Conservation (phyloP, 2,888 invertebrate genomes). For the Dasysyrphus tricinctus region DNA sequence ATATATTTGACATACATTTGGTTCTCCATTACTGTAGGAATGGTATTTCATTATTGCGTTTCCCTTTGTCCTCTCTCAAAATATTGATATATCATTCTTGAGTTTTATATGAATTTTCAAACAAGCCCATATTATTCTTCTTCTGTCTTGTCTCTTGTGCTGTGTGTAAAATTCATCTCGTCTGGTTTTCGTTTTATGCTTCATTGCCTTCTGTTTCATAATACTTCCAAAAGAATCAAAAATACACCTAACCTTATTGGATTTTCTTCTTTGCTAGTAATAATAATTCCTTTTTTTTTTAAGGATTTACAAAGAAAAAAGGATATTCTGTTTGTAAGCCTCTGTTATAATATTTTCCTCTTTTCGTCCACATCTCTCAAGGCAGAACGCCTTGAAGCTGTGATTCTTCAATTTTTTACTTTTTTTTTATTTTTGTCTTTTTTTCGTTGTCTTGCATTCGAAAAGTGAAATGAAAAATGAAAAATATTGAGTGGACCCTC, state of each 20-base stretch:
- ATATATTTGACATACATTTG: background rate
- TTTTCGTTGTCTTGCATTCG: slow-evolving; percentile 40
- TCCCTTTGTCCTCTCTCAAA: background rate
- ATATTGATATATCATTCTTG: background rate
- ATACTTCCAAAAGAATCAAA: slow-evolving; percentile 3
- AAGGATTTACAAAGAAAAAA: slow-evolving; percentile 19
- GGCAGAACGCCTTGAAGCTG: slow-evolving; percentile 52
- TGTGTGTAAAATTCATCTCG: background rate
- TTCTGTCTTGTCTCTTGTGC: background rate
- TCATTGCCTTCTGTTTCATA: background rate
- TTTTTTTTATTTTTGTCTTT: background rate
- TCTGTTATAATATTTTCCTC: slow-evolving; percentile 9
- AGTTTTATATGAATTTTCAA: background rate
- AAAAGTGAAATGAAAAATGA: slow-evolving; percentile 38
- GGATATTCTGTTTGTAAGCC: slow-evolving; percentile 18
- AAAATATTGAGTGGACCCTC: slow-evolving; percentile 17
- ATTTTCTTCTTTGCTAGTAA: slow-evolving; percentile 48
- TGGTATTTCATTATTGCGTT: background rate
- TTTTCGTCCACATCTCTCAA: slow-evolving; percentile 12
- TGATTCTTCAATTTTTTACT: slow-evolving; percentile 71
- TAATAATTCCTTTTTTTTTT: slow-evolving; percentile 18
- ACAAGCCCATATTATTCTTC: background rate
- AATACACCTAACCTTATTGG: slow-evolving; percentile 51
- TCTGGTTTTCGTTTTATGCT: background rate
- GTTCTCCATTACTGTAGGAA: background rate